phyloP scores from a whole-genome alignment of 2,113 vertebrate genomes.

The Brevimyrus niger region DNA sequence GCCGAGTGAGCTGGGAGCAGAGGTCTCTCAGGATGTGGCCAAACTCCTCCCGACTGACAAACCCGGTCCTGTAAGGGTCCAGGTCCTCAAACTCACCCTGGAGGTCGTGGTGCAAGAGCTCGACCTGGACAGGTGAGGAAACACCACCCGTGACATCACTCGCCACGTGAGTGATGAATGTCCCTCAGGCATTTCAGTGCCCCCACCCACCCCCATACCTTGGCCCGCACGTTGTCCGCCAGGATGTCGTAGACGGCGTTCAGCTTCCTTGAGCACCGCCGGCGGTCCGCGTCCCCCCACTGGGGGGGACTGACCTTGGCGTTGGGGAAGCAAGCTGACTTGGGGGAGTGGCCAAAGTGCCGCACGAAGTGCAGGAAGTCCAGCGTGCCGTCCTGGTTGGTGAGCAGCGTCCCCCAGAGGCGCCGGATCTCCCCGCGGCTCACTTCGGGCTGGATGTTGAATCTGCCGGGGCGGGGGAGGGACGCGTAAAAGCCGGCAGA shows the following conservation, averaged over 20 bases:
- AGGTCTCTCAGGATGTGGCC: slow-evolving; percentile 38
- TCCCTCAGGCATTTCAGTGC: neutral
- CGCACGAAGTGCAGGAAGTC: slow-evolving; percentile 55
- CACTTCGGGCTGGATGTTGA: slow-evolving; percentile 53
- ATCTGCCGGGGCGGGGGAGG: slow-evolving; percentile 32
- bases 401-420: slow-evolving; percentile 53
- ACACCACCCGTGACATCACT: neutral
- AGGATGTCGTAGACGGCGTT: slow-evolving; percentile 42
- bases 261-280: slow-evolving; percentile 34
- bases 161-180: neutral
- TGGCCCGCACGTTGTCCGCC: slow-evolving; percentile 25
- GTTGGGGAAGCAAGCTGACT: slow-evolving; percentile 39
- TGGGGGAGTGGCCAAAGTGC: slow-evolving; percentile 48
- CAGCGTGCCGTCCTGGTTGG: slow-evolving; percentile 45
- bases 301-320: slow-evolving; percentile 33
- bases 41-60: slow-evolving; percentile 40
- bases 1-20: slow-evolving; percentile 34
- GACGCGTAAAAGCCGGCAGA: slow-evolving; percentile 50
- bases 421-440: slow-evolving; percentile 44
- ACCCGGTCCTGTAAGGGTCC: slow-evolving; percentile 35
- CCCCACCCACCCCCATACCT: slow-evolving; percentile 20
- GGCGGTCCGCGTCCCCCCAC: slow-evolving; percentile 34
- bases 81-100: slow-evolving; percentile 39
- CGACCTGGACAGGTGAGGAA: slow-evolving; percentile 32
- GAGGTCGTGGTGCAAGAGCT: slow-evolving; percentile 36